Percentiles rank a stretch among this genome's conserved stretches.
Evolutionary conservation across 2,888 invertebrate species (phyloP).

Genomic region (Andricus curvator): DNA sequence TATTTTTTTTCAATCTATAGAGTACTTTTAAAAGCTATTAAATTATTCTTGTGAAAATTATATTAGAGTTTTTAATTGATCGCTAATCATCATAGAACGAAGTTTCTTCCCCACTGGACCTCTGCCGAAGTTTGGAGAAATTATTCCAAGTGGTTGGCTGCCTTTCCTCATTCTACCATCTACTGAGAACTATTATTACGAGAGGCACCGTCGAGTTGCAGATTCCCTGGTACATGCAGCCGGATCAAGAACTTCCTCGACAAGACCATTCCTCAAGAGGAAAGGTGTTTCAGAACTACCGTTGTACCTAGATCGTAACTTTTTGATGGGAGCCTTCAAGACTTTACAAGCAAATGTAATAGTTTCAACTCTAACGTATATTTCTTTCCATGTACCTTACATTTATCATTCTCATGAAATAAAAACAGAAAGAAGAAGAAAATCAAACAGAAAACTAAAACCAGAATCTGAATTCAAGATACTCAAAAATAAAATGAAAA

Average conservation of each 20-base stretch:
- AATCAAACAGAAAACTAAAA: neutral
- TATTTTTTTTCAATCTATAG: too few species aligned
- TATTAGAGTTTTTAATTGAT: neutral
- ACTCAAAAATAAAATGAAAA: neutral
- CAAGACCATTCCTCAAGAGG: slow-evolving; percentile 52
- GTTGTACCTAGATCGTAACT: slow-evolving; percentile 42
- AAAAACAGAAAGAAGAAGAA: neutral
- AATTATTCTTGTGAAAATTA: neutral
- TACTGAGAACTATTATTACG: slow-evolving; percentile 20
- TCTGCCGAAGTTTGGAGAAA: slow-evolving; percentile 1
- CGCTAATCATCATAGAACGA: neutral
- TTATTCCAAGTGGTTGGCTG: slow-evolving; percentile 12
- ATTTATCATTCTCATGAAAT: neutral
- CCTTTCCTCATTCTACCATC: slow-evolving; percentile 18
- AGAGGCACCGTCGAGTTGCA: slow-evolving; percentile 23
- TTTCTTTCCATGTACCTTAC: neutral
- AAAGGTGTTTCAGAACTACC: slow-evolving; percentile 54
- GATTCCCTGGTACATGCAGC: slow-evolving; percentile 17
- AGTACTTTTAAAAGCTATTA: too few species aligned
- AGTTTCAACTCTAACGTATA: neutral
- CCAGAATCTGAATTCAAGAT: neutral
- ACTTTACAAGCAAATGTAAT: slow-evolving; percentile 20
- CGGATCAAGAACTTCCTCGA: slow-evolving; percentile 57
- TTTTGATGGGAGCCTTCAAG: slow-evolving; percentile 53
- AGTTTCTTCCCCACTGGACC: slow-evolving; percentile 18